Evolutionary conservation across 2,888 invertebrate species (phyloP).

Genomic region (Andrena chrysosceles): DNA sequence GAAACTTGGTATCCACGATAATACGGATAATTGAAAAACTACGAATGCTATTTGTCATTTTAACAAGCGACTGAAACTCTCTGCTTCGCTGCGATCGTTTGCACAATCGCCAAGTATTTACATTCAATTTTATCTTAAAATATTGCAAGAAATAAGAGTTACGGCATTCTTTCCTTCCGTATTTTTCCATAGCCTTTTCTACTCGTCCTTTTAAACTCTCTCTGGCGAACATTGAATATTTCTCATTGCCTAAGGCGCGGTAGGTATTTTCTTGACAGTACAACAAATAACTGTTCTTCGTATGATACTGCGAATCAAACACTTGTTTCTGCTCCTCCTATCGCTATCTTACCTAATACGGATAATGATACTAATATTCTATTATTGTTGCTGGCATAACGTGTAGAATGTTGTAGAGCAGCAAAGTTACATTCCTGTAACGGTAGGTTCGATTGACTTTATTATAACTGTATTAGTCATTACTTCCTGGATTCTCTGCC

Average conservation of each 20-base stretch:
- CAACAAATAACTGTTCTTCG: background rate
- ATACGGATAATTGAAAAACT: background rate
- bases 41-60: background rate
- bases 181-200: too few species aligned
- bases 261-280: background rate
- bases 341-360: slow-evolving; percentile 2
- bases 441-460: slow-evolving; percentile 60
- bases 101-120: background rate
- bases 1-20: background rate
- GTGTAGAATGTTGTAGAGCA: slow-evolving; percentile 27
- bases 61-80: background rate
- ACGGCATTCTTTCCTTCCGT: too few species aligned
- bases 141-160: background rate
- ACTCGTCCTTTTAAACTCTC: too few species aligned
- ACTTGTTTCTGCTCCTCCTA: background rate
- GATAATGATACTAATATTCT: background rate
- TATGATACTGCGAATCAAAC: background rate
- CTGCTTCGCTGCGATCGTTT: background rate
- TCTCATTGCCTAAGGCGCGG: background rate
- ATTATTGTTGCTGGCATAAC: slow-evolving; percentile 11
- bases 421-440: slow-evolving; percentile 44
- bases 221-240: background rate
- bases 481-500: slow-evolving; percentile 53
- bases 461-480: slow-evolving; percentile 55
- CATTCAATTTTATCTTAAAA: background rate